These are phyloP conservation scores for Falco novaeseelandiae DNA, from an alignment of 2,797 vertebrate genomes.

Conservation along the genomic window DNA sequence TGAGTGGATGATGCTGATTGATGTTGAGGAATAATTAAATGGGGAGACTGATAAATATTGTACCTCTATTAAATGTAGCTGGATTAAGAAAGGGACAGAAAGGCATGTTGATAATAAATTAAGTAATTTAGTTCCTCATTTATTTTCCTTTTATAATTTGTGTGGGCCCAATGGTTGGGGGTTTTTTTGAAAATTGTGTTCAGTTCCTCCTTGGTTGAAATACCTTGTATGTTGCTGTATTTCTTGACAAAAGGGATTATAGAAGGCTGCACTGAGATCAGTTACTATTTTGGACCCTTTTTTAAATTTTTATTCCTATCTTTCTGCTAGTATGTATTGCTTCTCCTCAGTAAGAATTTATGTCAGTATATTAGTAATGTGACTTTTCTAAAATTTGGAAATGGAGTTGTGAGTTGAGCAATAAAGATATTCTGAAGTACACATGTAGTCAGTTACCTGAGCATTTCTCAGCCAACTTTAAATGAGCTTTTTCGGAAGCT, in stretches of 20 bases:
- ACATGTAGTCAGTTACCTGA: neutral
- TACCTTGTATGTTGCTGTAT: neutral
- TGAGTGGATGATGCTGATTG: neutral
- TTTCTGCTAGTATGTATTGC: neutral
- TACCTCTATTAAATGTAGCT: neutral
- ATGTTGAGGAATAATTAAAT: neutral
- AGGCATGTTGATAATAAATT: neutral
- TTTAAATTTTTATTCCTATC: neutral
- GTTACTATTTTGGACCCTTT: neutral
- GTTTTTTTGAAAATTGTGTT: neutral
- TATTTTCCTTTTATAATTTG: neutral
- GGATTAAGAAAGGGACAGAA: neutral
- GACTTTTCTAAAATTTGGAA: neutral
- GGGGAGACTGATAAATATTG: neutral
- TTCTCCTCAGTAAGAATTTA: neutral
- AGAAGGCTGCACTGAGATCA: neutral
- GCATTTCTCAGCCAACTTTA: neutral
- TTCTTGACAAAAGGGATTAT: neutral
- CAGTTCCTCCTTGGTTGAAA: neutral
- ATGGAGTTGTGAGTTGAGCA: neutral
- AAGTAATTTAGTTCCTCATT: neutral
- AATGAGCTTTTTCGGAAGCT: neutral
- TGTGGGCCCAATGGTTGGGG: too few species aligned
- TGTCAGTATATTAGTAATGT: neutral
- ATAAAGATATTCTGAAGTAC: neutral